These are phyloP conservation scores for Tetragnatha versicolor DNA, from an alignment of 1,140 invertebrate species.

Conservation along the genomic window DNA sequence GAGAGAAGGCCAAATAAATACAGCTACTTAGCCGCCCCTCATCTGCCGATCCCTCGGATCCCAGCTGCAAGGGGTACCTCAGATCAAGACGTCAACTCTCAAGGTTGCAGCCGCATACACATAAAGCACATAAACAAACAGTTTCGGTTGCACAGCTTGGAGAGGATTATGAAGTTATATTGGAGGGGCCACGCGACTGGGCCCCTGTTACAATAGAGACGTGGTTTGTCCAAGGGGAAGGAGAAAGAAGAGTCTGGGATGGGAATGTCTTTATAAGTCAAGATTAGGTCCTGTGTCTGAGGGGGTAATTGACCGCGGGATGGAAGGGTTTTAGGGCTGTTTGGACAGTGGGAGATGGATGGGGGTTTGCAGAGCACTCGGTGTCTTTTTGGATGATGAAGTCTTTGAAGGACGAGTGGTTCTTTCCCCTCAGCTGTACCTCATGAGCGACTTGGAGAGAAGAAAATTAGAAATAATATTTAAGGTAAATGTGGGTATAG, in stretches of 20 bases:
- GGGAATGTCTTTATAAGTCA: slow-evolving; percentile 37
- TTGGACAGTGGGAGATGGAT: neutral
- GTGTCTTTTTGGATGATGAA: neutral
- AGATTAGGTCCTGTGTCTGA: slow-evolving; percentile 1
- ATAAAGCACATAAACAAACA: slow-evolving; percentile 41
- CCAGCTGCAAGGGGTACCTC: slow-evolving; percentile 30
- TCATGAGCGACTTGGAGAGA: no score
- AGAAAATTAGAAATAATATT: no score
- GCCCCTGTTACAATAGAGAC: no score
- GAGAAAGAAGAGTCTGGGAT: neutral
- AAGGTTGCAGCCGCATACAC: slow-evolving; percentile 14
- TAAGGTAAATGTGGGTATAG: no score
- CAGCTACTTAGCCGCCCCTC: neutral
- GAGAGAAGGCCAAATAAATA: no score
- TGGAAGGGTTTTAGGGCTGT: neutral
- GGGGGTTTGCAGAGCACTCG: neutral
- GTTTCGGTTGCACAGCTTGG: slow-evolving; percentile 28
- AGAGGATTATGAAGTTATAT: slow-evolving; percentile 19
- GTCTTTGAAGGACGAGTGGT: neutral
- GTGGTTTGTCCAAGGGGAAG: neutral
- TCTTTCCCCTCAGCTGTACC: neutral
- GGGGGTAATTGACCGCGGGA: slow-evolving; percentile 23
- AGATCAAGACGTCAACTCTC: slow-evolving; percentile 27
- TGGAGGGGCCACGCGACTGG: neutral
- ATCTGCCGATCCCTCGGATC: slow-evolving; percentile 28